Base-by-base conservation (phyloP, 2,797 vertebrate genomes). In the Girardinus metallicus region DNA sequence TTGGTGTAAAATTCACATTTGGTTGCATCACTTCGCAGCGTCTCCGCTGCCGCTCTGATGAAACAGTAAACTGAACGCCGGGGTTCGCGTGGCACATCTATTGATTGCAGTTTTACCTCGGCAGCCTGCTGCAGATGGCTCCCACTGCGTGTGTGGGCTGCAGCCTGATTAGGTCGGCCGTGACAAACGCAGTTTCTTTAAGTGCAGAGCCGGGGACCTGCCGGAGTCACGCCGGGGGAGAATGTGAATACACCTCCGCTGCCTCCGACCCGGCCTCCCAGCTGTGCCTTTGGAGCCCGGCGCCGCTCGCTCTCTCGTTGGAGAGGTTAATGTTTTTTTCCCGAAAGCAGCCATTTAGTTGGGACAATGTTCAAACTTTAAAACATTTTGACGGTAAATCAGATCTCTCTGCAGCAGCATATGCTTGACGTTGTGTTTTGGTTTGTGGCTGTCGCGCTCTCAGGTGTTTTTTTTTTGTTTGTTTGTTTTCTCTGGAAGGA, bases 241-340 rank as follows among this genome's bases (percentile, higher is more conserved):
- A 62, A 88, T 87, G 76, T 78, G 77, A 86, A 87, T 82, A 79
- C 87, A 53, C 66, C 81, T 81, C 82, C 55, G 26, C 79, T 26
- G 36, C 74, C 64, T 70, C 77, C 74, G 43, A 68, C 76, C 60
- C 29, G 44, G 64, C 81, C 66, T 77, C 86, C 41, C 87, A 88
- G 88, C 83, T 76, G 87, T 70, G 78, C 82, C 72, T 80, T 86
- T 77, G 29, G 36, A 39, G 79, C 81, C 83, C 0, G 16, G 60
- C 75, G 57, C 75, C 6, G 46, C 4, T 15, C 31, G 62, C 68
- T 70, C 73, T 34, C 80, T 83, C 73, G 53, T 66, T 5, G 11
- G 83, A 91, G 90, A 90, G 87, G 87, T 92, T 89, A 76, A 88
- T 87, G 88, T 82, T 78, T 90, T 90, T 91, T 88, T 81, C 60